Evolutionary conservation across 2,888 invertebrate genomes (phyloP).

Genomic region (Brenthis hecate): DNA sequence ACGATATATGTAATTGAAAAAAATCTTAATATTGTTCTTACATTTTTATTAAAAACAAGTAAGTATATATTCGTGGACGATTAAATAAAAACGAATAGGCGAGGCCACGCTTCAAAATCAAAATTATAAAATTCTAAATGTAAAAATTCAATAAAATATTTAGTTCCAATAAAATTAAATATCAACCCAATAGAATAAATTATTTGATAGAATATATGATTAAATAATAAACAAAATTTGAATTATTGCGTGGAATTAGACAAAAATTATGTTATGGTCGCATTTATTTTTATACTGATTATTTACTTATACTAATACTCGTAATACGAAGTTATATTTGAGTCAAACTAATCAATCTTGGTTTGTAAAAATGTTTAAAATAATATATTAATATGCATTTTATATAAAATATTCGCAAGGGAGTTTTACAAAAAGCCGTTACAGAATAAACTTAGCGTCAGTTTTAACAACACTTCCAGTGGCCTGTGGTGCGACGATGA

Average conservation of each 20-base stretch:
- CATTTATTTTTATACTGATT: no score
- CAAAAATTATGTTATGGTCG: no score
- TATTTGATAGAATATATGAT: neutral
- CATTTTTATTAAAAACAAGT: no score
- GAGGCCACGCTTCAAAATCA: slow-evolving; percentile 17
- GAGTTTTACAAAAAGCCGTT: slow-evolving; percentile 68
- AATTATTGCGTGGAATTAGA: no score
- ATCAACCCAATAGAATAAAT: slow-evolving; percentile 8
- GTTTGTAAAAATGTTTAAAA: no score
- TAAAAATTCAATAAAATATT: no score
- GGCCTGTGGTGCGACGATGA: slow-evolving; percentile 76
- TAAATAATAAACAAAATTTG: neutral
- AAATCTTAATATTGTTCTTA: no score
- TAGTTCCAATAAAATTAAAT: neutral
- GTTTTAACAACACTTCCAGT: slow-evolving; percentile 67
- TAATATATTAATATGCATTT: neutral
- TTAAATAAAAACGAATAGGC: neutral
- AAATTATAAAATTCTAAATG: slow-evolving; percentile 1
- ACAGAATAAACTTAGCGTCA: slow-evolving; percentile 70
- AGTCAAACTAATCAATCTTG: no score
- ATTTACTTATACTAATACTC: no score
- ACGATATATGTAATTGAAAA: no score
- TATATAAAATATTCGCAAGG: slow-evolving; percentile 39
- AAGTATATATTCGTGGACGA: no score
- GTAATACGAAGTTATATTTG: no score